Evolutionary conservation across 2,113 vertebrate genomes (phyloP).

Genomic region (Thunnus maccoyii): DNA sequence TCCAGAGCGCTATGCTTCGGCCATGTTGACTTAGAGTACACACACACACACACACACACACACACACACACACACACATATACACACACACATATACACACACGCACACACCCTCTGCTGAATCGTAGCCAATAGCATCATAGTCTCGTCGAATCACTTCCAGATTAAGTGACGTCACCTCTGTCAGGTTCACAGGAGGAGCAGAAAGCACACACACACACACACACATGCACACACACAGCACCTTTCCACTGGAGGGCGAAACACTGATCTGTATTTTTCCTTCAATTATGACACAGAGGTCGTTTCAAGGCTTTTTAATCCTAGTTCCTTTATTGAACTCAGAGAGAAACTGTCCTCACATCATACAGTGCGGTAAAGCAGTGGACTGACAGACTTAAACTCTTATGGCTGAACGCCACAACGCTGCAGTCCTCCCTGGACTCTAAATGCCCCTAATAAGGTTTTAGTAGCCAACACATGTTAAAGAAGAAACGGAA

Average conservation of each 20-base stretch:
- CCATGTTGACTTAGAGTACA: conserved; percentile 87
- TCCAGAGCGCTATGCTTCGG: conserved; percentile 84
- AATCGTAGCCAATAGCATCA: conserved; percentile 90
- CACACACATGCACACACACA: not conserved
- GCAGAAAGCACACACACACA: conserved; percentile 19
- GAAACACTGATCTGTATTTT: conserved; percentile 47
- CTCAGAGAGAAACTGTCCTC: conserved; percentile 29
- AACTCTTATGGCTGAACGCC: conserved; percentile 43
- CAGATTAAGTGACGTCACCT: conserved; percentile 83
- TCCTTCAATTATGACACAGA: conserved; percentile 30
- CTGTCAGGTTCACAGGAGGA: conserved; percentile 76
- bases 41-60: conserved; percentile 26
- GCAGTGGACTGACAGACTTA: conserved; percentile 44
- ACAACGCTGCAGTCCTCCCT: conserved; percentile 17
- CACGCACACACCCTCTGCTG: conserved; percentile 78
- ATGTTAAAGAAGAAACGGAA: conserved; percentile 3
- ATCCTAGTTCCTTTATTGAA: conserved; percentile 21
- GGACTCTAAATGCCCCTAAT: conserved; percentile 37
- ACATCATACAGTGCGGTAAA: conserved; percentile 15
- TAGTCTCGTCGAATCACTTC: conserved; percentile 91
- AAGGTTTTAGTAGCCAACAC: conserved; percentile 19
- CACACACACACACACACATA: conserved; percentile 21
- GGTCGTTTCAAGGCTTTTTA: conserved; percentile 39
- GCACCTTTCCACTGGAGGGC: conserved; percentile 49
- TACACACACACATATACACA: conserved; percentile 25